Base-by-base conservation (phyloP, 1,140 invertebrate species). In the Heliothis subflexa region DNA sequence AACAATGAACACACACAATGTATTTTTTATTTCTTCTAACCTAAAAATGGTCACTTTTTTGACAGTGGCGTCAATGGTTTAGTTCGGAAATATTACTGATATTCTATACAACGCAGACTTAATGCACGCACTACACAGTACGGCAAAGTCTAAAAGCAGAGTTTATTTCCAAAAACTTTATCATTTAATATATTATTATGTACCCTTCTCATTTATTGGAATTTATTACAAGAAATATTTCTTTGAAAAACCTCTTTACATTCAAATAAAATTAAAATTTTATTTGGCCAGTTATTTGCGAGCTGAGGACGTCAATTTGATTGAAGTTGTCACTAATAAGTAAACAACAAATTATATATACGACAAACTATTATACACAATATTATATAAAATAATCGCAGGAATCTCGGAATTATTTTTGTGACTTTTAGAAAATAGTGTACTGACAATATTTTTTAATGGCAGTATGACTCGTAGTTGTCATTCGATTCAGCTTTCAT, bases 401-500 rank as follows among this genome's bases (percentile, higher is more conserved):
- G 10, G 21, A 55, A 55, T 55, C 54, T 55, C 12, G 21, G 4
- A 59, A 59, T 25, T 68, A 5, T 50, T 28, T 28, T n/a, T 5
- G 14, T 3, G 25, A 4, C 25, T 68, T 50, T 68, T 68, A 50
- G 11, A 68, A 68, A 68, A 18, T 66, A 47, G 21, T n/a, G 66
- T 25, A 50, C 50, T 70, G 47, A 70, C 66, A 70, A 72, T 72
- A 57, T 73, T 73, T 86, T 85, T 86, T 78, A 78, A 86, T 88
- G 86, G 85, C 83, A 88, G 79, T 73, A 16, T 83, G 75, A 70
- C 62, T 79, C 16, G 80, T 85, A 87, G 83, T 87, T 92, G 92
- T 92, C 92, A 92, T 64, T 88, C 71, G 66, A 84, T 85, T 89
- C 83, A 83, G 88, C 89, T 89, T 91, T 92, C 91, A 93, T 87